Conservation (phyloP, 1,140 invertebrate genomes). For the Drosophila lacertosa region DNA sequence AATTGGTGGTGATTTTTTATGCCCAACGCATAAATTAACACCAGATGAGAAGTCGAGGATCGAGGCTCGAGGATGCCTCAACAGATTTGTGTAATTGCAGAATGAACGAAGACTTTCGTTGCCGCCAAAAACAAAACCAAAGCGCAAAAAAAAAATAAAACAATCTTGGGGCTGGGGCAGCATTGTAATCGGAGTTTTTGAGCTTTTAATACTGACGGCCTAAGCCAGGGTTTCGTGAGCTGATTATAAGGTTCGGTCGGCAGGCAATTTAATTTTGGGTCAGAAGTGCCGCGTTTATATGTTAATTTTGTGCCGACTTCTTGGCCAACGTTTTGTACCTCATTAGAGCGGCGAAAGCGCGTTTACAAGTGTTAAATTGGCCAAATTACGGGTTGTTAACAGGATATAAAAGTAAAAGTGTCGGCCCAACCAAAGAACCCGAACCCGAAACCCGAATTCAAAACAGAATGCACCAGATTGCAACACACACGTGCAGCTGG, state of each 20-base stretch:
- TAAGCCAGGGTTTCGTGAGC: slow-evolving; percentile 20
- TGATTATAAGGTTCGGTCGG: slow-evolving; percentile 62
- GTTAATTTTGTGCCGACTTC: slow-evolving; percentile 65
- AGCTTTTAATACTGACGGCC: slow-evolving; percentile 53
- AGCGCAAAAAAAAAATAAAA: too few species aligned
- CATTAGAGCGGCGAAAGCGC: slow-evolving; percentile 81
- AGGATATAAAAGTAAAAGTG: slow-evolving; percentile 83
- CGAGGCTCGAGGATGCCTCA: slow-evolving; percentile 31
- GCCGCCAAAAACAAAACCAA: background rate
- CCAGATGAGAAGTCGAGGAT: slow-evolving; percentile 40
- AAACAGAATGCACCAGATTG: slow-evolving; percentile 5
- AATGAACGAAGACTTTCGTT: slow-evolving; percentile 15
- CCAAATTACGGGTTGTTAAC: slow-evolving; percentile 80
- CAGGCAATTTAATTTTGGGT: slow-evolving; percentile 66
- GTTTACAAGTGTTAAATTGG: slow-evolving; percentile 82
- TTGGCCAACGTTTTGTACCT: slow-evolving; percentile 76
- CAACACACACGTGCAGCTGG: slow-evolving; percentile 3
- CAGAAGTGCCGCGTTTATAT: slow-evolving; percentile 70
- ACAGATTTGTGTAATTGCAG: slow-evolving; percentile 78
- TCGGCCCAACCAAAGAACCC: slow-evolving; percentile 34
- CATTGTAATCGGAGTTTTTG: slow-evolving; percentile 44
- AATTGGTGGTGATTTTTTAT: slow-evolving; percentile 77
- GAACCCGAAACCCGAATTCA: too few species aligned
- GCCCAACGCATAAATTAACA: slow-evolving; percentile 80
- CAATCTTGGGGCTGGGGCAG: slow-evolving; percentile 11